These are phyloP conservation scores for Lepeophtheirus nordmannii DNA, from an alignment of 2,888 invertebrate genomes.

Conservation along the genomic window DNA sequence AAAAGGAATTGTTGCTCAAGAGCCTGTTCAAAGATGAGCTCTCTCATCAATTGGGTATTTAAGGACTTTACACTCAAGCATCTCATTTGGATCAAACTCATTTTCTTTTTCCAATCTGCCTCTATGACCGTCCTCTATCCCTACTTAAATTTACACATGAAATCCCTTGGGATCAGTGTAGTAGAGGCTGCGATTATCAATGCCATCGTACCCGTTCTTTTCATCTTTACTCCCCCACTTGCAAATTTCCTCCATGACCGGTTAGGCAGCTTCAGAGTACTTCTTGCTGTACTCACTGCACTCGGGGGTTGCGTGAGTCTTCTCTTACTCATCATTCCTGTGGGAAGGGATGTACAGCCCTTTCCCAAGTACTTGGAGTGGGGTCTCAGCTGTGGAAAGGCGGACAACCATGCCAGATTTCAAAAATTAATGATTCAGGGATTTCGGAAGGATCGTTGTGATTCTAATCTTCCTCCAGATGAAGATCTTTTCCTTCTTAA, in stretches of 20 bases:
- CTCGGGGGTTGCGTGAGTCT: constrained; percentile 2
- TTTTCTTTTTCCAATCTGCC: constrained; percentile 61
- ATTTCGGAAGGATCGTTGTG: constrained; percentile 12
- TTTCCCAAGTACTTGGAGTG: constrained; percentile 25
- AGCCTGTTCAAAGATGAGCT: too few species aligned
- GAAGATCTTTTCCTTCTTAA: background rate
- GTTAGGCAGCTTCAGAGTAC: constrained; percentile 50
- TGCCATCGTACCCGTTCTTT: constrained; percentile 55
- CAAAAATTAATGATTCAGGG: constrained; percentile 24
- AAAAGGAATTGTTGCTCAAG: too few species aligned
- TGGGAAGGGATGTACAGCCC: constrained; percentile 3
- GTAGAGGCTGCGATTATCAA: constrained; percentile 67
- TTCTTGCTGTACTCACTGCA: constrained; percentile 18
- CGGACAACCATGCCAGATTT: constrained; percentile 18
- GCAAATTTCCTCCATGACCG: constrained; percentile 60
- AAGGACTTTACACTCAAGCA: constrained; percentile 33
- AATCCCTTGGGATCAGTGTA: constrained; percentile 58
- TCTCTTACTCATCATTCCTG: constrained; percentile 15
- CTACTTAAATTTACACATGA: constrained; percentile 62
- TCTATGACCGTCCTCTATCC: constrained; percentile 59
- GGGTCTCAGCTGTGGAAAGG: constrained; percentile 25
- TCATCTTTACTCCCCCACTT: constrained; percentile 59
- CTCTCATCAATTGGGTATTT: constrained; percentile 4
- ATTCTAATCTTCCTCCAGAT: background rate
- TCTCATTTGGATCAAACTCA: constrained; percentile 52